Percentiles rank a stretch among this genome's conserved stretches.
phyloP scores from a whole-genome alignment of 2,113 vertebrate genomes.

The Barnardius zonarius region DNA sequence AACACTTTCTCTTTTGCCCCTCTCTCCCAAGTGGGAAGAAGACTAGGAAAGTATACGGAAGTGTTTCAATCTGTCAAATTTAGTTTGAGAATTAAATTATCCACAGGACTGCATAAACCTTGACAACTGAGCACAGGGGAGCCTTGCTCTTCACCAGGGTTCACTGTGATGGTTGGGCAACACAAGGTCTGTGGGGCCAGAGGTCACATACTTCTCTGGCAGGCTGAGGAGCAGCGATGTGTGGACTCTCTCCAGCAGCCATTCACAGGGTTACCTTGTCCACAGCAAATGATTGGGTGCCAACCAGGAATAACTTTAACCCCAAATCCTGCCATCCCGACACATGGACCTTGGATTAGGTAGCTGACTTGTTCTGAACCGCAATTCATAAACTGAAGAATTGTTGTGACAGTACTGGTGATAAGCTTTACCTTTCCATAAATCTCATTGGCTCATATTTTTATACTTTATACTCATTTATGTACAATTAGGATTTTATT shows the following conservation, averaged over 20 bases:
- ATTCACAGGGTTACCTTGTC: neutral
- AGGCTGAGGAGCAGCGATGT: neutral
- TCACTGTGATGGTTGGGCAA: rapidly evolving
- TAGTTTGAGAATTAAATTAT: neutral
- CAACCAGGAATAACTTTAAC: neutral
- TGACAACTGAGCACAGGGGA: neutral
- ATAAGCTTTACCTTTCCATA: neutral
- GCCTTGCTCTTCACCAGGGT: neutral
- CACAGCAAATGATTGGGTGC: rapidly evolving
- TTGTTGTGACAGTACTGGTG: neutral
- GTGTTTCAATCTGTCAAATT: neutral
- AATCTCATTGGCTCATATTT: neutral
- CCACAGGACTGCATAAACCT: neutral
- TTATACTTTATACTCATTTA: neutral
- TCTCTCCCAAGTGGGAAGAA: neutral
- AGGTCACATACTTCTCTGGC: rapidly evolving
- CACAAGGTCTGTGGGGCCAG: rapidly evolving
- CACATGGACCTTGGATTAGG: neutral
- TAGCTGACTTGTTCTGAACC: neutral
- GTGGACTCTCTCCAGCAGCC: neutral
- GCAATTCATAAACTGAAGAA: neutral
- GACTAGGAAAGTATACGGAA: neutral
- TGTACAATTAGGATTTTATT: neutral
- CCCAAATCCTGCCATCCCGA: neutral
- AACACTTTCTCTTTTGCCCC: neutral